A percentile compares a stretch with the other conserved stretches of the same genome.
These are phyloP conservation scores for Falco cherrug DNA, from an alignment of 2,797 vertebrate genomes.

Conservation along the genomic window DNA sequence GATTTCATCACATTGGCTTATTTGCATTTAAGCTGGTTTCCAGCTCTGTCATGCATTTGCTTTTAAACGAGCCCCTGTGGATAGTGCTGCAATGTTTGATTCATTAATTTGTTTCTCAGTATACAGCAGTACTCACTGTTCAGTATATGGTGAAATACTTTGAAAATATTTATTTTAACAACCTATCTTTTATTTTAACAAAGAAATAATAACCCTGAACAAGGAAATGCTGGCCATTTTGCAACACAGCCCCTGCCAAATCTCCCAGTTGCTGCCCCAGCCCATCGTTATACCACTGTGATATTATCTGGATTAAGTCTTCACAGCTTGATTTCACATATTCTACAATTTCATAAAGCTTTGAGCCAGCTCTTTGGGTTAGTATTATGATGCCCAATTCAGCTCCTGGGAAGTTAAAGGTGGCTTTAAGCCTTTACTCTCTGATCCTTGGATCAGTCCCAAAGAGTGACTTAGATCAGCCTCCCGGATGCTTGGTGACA, in stretches of 20 bases:
- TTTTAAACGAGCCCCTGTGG: constrained; percentile 70
- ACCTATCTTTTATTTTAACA: constrained; percentile 46
- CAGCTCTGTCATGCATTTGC: constrained; percentile 66
- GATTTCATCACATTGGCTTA: constrained; percentile 63
- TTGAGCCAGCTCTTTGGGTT: constrained; percentile 54
- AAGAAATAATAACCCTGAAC: constrained; percentile 19
- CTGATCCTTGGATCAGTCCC: constrained; percentile 28
- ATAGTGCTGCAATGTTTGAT: constrained; percentile 63
- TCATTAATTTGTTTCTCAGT: constrained; percentile 65
- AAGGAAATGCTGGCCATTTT: constrained; percentile 29
- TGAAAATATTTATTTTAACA: constrained; percentile 57
- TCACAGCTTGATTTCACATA: constrained; percentile 67
- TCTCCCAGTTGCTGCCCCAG: constrained; percentile 64
- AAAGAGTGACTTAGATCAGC: constrained; percentile 43
- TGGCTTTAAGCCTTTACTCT: constrained; percentile 60
- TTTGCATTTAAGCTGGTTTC: constrained; percentile 67
- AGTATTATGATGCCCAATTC: constrained; percentile 37
- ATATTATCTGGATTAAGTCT: constrained; percentile 72
- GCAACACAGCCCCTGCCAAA: constrained; percentile 19
- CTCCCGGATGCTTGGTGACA: background rate
- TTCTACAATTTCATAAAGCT: constrained; percentile 65
- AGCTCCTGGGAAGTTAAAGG: constrained; percentile 59
- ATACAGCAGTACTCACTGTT: constrained; percentile 55
- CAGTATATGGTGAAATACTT: constrained; percentile 28
- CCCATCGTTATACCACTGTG: constrained; percentile 57